Evolutionary conservation across 2,888 invertebrate genomes (phyloP), one percentile per base, ranked within the genome.

Genomic region (Theodoxus fluviatilis): DNA sequence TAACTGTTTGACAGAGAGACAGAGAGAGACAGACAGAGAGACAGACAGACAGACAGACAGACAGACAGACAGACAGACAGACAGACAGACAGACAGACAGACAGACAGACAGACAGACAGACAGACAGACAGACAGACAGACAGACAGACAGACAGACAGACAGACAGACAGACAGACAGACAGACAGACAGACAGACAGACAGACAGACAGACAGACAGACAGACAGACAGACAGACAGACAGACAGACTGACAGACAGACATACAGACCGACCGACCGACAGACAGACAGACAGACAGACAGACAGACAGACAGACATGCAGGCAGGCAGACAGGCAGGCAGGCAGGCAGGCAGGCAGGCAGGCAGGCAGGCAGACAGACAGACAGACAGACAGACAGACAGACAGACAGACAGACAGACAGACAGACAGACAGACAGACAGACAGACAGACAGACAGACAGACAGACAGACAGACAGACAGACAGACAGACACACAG

Each of bases 81-180:
- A 61, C 7, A 18, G 35, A 18, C n/a, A 35, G 35, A 6, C n/a
- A 35, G 35, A 12, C 35, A 12, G 18, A 18, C 25, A 7, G 35
- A 31, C 35, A 35, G 35, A 61, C 35, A 35, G 12, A 6, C n/a
- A 6, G 6, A 6, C 35, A 31, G 35, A 31, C 35, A 61, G 61
- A 61, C 35, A 61, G 25, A 35, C 18, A 61, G 61, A 61, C 35
- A 61, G 61, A 61, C 35, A 61, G 61, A 61, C 35, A 61, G 61
- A 61, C 35, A 61, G 61, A 57, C 28, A 57, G 57, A 57, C 28
- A 57, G 57, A 28, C 6, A 57, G 57, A 57, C 28, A 25, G 57
- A 57, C 28, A 57, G 57, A 57, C 31, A 57, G 28, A 9, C 25
- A 28, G 2, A 4, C 28, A 28, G 6, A 6, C 6, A n/a, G n/a